Percentiles rank a stretch among this genome's conserved stretches.
Evolutionary conservation across 2,113 vertebrate species (phyloP).

Genomic region (Maccullochella peelii): DNA sequence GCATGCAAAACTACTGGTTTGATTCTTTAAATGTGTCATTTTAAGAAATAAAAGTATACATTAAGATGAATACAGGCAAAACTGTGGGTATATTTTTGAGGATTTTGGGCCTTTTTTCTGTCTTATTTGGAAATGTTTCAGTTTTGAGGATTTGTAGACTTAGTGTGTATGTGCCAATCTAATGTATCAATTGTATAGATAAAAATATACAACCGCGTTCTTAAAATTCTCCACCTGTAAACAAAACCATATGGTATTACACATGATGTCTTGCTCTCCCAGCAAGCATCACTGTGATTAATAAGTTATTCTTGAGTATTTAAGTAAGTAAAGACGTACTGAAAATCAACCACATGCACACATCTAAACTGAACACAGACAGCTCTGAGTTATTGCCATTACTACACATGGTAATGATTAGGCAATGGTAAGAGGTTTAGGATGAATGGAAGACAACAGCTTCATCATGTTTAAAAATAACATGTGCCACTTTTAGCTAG

Average conservation of each 20-base stretch:
- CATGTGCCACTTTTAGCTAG: not conserved
- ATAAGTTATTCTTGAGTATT: not conserved
- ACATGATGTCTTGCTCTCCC: not conserved
- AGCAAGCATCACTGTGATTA: not conserved
- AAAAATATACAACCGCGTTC: not conserved
- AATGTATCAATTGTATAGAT: not conserved
- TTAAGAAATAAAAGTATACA: not conserved
- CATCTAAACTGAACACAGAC: not conserved
- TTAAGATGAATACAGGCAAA: too few species aligned
- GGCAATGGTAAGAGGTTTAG: constrained; percentile 29
- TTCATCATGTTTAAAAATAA: constrained; percentile 30
- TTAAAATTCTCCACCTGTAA: not conserved
- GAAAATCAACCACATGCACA: constrained; percentile 1
- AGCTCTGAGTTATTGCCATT: constrained; percentile 11
- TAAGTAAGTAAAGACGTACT: not conserved
- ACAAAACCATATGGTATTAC: not conserved
- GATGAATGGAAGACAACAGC: constrained; percentile 20
- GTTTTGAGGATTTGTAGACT: not conserved
- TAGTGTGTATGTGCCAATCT: not conserved
- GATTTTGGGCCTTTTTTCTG: too few species aligned
- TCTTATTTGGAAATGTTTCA: not conserved
- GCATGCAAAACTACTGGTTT: too few species aligned
- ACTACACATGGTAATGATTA: not conserved
- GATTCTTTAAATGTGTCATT: not conserved
- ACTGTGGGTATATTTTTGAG: too few species aligned